These are phyloP conservation scores for Falco peregrinus DNA, from an alignment of 2,797 vertebrate species.

Conservation along the genomic window DNA sequence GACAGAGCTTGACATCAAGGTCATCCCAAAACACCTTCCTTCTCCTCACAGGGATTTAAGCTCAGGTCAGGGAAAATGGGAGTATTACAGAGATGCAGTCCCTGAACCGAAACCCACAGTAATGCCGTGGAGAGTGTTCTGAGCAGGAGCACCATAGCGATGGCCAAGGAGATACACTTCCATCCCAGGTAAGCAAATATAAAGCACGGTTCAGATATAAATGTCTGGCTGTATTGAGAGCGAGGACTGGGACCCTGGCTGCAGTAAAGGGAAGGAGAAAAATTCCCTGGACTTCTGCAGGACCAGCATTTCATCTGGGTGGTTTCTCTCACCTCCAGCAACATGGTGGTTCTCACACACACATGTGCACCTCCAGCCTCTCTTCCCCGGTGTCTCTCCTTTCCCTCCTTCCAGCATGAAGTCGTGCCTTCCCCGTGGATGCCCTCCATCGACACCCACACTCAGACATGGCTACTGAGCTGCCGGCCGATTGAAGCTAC, in stretches of 20 bases:
- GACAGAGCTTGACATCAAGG: not conserved
- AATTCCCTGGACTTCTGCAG: not conserved
- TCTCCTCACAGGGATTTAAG: not conserved
- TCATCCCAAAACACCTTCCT: not conserved
- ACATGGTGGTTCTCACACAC: not conserved
- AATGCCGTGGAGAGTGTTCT: not conserved
- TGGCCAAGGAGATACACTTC: not conserved
- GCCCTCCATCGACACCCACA: not conserved
- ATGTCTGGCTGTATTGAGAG: not conserved
- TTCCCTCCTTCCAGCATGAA: not conserved
- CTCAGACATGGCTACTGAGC: not conserved
- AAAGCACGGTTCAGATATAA: not conserved
- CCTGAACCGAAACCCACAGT: not conserved
- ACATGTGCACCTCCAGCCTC: accelerated
- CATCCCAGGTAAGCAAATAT: not conserved
- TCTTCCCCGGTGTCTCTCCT: not conserved
- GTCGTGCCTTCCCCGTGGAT: not conserved
- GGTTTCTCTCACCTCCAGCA: not conserved
- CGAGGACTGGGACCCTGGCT: not conserved
- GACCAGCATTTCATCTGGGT: not conserved
- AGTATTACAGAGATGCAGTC: not conserved
- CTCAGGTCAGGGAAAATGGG: not conserved
- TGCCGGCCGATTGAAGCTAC: not conserved
- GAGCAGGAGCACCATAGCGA: not conserved
- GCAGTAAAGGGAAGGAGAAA: not conserved